These are phyloP conservation scores for Galagoides demidoff DNA, from an alignment of 2,797 vertebrate genomes.

Conservation along the genomic window DNA sequence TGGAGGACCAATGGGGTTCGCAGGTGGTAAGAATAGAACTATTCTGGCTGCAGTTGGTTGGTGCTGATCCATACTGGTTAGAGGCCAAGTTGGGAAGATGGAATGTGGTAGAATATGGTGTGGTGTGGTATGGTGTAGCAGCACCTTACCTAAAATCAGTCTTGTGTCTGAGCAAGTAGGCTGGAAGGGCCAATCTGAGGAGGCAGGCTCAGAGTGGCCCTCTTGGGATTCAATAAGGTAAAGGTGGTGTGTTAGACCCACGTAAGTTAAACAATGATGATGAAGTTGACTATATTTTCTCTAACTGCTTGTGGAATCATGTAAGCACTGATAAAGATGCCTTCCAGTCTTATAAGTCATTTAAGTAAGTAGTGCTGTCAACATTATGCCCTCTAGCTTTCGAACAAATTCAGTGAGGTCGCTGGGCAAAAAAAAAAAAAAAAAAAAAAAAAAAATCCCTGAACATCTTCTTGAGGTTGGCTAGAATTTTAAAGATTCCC, in stretches of 20 bases:
- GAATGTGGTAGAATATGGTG: background rate
- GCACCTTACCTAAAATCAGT: background rate
- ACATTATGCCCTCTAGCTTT: conserved; percentile 40
- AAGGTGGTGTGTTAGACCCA: background rate
- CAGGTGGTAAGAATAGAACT: background rate
- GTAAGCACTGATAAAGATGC: background rate
- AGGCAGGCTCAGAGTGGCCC: background rate
- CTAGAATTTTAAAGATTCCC: conserved; percentile 62
- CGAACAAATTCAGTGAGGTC: conserved; percentile 38
- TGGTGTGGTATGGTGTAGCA: background rate
- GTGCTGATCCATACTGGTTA: background rate
- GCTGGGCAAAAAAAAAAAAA: background rate
- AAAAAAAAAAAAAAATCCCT: background rate
- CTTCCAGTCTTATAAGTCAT: conserved; percentile 50
- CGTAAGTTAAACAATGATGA: background rate
- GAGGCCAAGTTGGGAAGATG: background rate
- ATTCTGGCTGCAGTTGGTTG: background rate
- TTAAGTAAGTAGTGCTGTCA: conserved; percentile 52
- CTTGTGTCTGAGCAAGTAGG: conserved; percentile 14
- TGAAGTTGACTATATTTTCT: background rate
- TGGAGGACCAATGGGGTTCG: background rate
- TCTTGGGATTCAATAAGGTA: background rate
- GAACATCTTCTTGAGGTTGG: conserved; percentile 38
- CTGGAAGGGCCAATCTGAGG: background rate
- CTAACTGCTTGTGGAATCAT: background rate